Conservation (phyloP, 2,888 invertebrate genomes). For the Melanchra persicariae region DNA sequence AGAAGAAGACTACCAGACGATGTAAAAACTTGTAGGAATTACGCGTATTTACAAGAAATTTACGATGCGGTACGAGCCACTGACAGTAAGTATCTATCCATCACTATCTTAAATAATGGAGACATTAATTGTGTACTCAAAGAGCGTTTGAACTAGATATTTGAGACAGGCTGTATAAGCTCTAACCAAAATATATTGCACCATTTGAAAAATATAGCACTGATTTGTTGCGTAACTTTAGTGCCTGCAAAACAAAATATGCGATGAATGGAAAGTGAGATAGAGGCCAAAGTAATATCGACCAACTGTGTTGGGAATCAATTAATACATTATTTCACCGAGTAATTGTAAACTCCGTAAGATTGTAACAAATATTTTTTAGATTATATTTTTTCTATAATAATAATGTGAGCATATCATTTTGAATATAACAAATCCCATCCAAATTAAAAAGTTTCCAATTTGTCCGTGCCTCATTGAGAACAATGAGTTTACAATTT, state of each 20-base stretch:
- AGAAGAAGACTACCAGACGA: conserved; percentile 92
- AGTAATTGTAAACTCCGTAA: no score
- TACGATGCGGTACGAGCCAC: conserved; percentile 92
- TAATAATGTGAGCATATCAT: no score
- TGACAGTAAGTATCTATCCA: conserved; percentile 89
- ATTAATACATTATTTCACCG: no score
- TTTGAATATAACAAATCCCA: no score
- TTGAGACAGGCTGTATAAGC: conserved; percentile 8
- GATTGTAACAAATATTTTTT: no score
- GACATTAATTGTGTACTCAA: conserved; percentile 43
- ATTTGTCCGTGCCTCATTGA: no score
- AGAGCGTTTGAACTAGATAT: conserved; percentile 30
- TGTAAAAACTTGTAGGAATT: conserved; percentile 92
- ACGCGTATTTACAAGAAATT: conserved; percentile 94
- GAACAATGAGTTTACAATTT: no score
- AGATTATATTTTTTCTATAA: no score
- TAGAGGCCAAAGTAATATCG: background rate
- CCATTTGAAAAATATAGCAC: background rate
- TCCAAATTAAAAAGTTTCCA: no score
- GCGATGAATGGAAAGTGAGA: background rate
- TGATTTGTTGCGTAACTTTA: background rate
- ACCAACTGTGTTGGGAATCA: no score
- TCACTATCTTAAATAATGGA: conserved; percentile 56
- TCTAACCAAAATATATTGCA: conserved; percentile 10
- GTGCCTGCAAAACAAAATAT: background rate